phyloP scores from a whole-genome alignment of 2,888 invertebrate genomes.

The Orchestes rusci region DNA sequence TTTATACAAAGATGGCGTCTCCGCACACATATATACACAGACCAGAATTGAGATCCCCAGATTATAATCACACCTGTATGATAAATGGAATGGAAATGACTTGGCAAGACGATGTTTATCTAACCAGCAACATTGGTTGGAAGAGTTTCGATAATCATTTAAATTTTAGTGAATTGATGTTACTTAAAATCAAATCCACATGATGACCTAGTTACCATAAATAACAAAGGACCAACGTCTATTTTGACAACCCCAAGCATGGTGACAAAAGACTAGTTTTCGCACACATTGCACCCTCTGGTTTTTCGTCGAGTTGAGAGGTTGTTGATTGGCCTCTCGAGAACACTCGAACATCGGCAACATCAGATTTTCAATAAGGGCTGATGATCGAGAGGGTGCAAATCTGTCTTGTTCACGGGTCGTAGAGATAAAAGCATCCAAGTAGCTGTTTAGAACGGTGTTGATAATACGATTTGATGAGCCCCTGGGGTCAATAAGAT shows the following conservation, averaged over 20 bases:
- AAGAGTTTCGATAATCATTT: too few relatives aligned
- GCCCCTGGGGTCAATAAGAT: too few relatives aligned
- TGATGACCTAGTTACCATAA: too few relatives aligned
- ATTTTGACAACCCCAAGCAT: too few relatives aligned
- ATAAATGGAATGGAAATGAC: slow-evolving; percentile 19
- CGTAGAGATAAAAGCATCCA: slow-evolving; percentile 5
- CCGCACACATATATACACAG: slow-evolving; percentile 16
- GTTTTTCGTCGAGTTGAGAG: slow-evolving; percentile 12
- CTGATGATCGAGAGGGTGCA: slow-evolving; percentile 7
- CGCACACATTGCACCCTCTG: too few relatives aligned
- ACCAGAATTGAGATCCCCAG: slow-evolving; percentile 19
- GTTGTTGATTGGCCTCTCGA: slow-evolving; percentile 25
- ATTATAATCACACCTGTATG: slow-evolving; percentile 24
- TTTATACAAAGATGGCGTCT: slow-evolving; percentile 22
- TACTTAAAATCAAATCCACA: too few relatives aligned
- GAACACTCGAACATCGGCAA: slow-evolving; percentile 22
- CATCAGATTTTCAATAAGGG: slow-evolving; percentile 16
- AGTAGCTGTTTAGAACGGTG: slow-evolving; percentile 12
- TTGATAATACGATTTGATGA: slow-evolving; percentile 13
- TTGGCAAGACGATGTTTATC: slow-evolving; percentile 11
- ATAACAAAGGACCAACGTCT: too few relatives aligned
- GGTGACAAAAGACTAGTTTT: too few relatives aligned
- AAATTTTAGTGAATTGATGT: too few relatives aligned
- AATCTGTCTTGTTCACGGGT: slow-evolving; percentile 7
- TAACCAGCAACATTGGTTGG: too few relatives aligned